These are phyloP conservation scores for Pseudolaguvia tuberculata DNA, from an alignment of 2,113 vertebrate genomes.

Conservation along the genomic window DNA sequence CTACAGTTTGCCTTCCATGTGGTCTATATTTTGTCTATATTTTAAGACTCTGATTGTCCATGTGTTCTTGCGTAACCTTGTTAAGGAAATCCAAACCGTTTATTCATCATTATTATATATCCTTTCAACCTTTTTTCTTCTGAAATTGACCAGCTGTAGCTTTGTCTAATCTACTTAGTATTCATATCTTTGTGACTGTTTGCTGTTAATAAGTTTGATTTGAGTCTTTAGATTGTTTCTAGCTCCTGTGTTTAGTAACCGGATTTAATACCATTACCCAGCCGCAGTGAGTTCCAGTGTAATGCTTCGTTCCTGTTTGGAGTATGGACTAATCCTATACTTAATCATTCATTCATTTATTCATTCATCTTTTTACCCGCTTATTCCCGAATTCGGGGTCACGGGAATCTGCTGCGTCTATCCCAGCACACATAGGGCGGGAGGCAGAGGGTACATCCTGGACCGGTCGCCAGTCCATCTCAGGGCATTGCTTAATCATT, in stretches of 20 bases:
- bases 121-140: background rate
- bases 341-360: too few relatives aligned
- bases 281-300: constrained; percentile 18
- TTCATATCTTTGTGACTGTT: constrained; percentile 1
- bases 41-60: background rate
- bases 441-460: too few relatives aligned
- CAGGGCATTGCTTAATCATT: too few relatives aligned
- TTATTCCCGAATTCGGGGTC: too few relatives aligned
- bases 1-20: background rate
- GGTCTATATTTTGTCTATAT: background rate
- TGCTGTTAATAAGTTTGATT: constrained; percentile 38
- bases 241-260: constrained; percentile 26
- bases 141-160: background rate
- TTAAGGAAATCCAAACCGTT: background rate
- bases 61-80: background rate
- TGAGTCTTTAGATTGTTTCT: constrained; percentile 36
- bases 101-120: background rate
- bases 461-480: too few relatives aligned
- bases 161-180: background rate
- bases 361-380: too few relatives aligned
- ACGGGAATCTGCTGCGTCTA: too few relatives aligned
- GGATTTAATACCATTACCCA: constrained; percentile 45
- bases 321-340: constrained; percentile 28
- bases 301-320: constrained; percentile 15
- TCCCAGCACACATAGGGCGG: too few relatives aligned